A percentile compares a stretch with the other conserved stretches of the same genome.
These are phyloP conservation scores for Meteorus cinctellus DNA, from an alignment of 2,888 invertebrate genomes.

Conservation along the genomic window DNA sequence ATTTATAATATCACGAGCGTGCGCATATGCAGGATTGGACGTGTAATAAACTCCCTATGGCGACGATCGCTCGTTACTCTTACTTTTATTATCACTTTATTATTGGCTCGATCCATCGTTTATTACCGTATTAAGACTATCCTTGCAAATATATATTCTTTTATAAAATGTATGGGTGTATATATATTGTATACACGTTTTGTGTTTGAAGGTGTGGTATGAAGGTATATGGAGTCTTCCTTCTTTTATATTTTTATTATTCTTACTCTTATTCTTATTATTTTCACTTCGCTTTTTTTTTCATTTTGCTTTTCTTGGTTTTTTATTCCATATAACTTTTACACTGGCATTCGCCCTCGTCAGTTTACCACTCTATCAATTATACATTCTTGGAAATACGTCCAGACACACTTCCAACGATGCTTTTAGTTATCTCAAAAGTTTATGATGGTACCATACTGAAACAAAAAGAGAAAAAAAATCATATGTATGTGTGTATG, in stretches of 20 bases:
- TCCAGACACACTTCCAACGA: conserved; percentile 41
- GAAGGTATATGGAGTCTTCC: conserved; percentile 54
- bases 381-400: conserved; percentile 54
- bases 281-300: conserved; percentile 20
- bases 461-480: neutral
- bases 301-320: conserved; percentile 25
- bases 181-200: conserved; percentile 19
- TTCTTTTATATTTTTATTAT: conserved; percentile 58
- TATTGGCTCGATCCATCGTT: conserved; percentile 63
- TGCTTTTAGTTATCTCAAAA: conserved; percentile 44
- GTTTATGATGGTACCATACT: conserved; percentile 37
- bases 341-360: conserved; percentile 40
- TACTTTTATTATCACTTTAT: conserved; percentile 70
- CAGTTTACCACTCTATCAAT: conserved; percentile 67
- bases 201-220: neutral
- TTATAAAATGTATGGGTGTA: conserved; percentile 46
- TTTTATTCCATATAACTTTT: conserved; percentile 23
- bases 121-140: conserved; percentile 65
- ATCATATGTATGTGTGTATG: conserved; percentile 30
- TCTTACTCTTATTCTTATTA: conserved; percentile 39
- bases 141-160: conserved; percentile 35
- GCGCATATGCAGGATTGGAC: conserved; percentile 50
- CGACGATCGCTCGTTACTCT: conserved; percentile 64
- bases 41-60: conserved; percentile 65
- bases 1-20: conserved; percentile 32